Evolutionary conservation across 2,113 vertebrate species (phyloP), one percentile per base, ranked within the genome.

Genomic region (Hemibates koningsi): DNA sequence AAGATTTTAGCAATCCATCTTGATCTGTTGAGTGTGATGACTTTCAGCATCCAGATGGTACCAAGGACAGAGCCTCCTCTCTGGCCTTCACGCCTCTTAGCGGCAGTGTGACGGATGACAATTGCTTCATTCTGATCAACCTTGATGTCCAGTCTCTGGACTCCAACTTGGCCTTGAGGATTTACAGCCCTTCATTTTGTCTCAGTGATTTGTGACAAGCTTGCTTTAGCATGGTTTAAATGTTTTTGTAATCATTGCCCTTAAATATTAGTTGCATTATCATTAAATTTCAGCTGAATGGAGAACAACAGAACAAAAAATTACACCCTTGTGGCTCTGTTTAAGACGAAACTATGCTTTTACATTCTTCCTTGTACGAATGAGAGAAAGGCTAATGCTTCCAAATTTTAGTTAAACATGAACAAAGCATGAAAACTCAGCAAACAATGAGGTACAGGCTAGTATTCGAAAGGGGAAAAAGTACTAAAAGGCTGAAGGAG

Each of bases 1-100:
- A 71, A 85, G 57, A 87, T 85, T 87, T 43, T 13, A 71, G 24
- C 50, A 87, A 96, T 95, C 85, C 80, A 89, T 96, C 93, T 92
- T 88, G 63, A 94, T 91, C 90, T 91, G 84, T 88, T 86, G 68
- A 54, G 34, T 41, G 86, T 19, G 56, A 71, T 86, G 91, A 86
- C 84, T 91, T 81, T 82, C 80, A 63, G 63, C 80, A 68, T 90
- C 80, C 88, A 84, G 83, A 88, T 82, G 73, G 85, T 14, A 53
- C 83, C 87, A 91, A 94, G 91, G 91, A 85, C 83, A 2, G 27
- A 81, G 71, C 53, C 83, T 81, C 83, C 68, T 79, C 82, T 48
- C 14, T 43, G 81, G 87, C 84, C 79, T 90, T 82, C 84, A 56
- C 3, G 50, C 52, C 66, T 86, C 41, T 56, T 43, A 34, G 66